Percentiles rank a stretch among this genome's conserved stretches.
Evolutionary conservation across 1,140 invertebrate species (phyloP).

Genomic region (Eciton burchellii): DNA sequence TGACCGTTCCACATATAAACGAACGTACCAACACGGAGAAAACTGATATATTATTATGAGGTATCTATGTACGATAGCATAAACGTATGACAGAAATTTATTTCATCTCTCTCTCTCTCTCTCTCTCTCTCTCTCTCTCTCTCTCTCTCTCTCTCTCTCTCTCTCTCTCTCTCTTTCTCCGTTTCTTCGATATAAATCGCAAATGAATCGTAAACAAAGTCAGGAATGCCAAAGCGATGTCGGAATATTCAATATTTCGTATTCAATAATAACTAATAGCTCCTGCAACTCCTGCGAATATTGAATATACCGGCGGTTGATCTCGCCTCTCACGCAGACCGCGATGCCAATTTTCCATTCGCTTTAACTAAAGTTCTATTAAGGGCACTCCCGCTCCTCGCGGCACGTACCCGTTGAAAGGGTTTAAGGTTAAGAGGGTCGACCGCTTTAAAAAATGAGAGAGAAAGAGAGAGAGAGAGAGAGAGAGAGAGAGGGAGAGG

Average conservation of each 20-base stretch:
- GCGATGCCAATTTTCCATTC: constrained; percentile 49
- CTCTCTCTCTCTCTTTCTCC: too few species aligned
- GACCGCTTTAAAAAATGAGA: constrained; percentile 5
- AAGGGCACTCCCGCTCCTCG: constrained; percentile 21
- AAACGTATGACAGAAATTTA: too few species aligned
- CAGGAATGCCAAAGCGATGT: not conserved
- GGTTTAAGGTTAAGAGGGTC: constrained; percentile 69
- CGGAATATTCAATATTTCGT: not conserved
- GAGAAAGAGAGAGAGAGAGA: constrained; percentile 5
- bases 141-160: too few species aligned
- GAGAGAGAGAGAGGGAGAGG: constrained; percentile 11
- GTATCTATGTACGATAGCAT: too few species aligned
- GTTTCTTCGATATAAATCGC: too few species aligned
- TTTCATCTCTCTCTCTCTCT: too few species aligned
- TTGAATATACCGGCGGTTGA: constrained; percentile 41
- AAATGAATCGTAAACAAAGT: too few species aligned
- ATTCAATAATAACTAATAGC: not conserved
- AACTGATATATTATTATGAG: too few species aligned
- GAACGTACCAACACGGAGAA: too few species aligned
- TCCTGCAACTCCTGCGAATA: constrained; percentile 22
- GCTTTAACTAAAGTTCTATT: constrained; percentile 56
- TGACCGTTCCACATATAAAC: not conserved
- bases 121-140: too few species aligned
- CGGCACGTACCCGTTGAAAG: constrained; percentile 42
- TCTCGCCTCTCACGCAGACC: constrained; percentile 21